Conservation (phyloP, 2,888 invertebrate genomes). For the Agonopterix alstromeriana region DNA sequence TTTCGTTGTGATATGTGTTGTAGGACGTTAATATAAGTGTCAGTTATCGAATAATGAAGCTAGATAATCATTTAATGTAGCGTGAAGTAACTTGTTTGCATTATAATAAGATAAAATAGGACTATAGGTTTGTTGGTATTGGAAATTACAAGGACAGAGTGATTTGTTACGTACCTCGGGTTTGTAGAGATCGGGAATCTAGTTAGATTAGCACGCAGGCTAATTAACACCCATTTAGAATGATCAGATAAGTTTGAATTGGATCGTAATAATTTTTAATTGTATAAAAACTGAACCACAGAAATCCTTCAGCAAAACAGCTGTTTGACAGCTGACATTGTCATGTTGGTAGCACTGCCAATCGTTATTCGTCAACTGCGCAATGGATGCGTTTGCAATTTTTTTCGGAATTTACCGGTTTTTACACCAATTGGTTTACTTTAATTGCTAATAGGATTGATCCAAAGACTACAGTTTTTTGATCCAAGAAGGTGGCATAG, state of each 20-base stretch:
- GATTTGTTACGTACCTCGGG: constrained; percentile 32
- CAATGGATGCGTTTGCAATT: neutral
- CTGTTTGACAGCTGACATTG: constrained; percentile 10
- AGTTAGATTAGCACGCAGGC: constrained; percentile 9
- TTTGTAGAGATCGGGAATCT: constrained; percentile 10
- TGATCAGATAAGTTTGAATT: too few relatives aligned
- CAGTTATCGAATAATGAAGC: too few relatives aligned
- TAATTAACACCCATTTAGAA: constrained; percentile 19
- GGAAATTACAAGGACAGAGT: constrained; percentile 31
- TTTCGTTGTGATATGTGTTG: too few relatives aligned
- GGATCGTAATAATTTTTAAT: too few relatives aligned
- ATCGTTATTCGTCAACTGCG: too few relatives aligned
- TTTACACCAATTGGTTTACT: neutral
- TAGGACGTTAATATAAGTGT: too few relatives aligned
- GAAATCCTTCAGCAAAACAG: constrained; percentile 8
- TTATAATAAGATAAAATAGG: constrained; percentile 45
- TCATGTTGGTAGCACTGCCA: constrained; percentile 6
- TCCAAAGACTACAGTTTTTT: too few relatives aligned
- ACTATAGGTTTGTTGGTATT: constrained; percentile 4
- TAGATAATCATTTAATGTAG: constrained; percentile 16
- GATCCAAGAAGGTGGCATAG: too few relatives aligned
- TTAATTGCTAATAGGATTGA: too few relatives aligned
- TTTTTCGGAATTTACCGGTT: neutral
- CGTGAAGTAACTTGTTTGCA: constrained; percentile 49
- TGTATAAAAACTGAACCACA: constrained; percentile 1